These are phyloP conservation scores for Stenichneumon culpator DNA, from an alignment of 2,888 invertebrate genomes.

Conservation along the genomic window DNA sequence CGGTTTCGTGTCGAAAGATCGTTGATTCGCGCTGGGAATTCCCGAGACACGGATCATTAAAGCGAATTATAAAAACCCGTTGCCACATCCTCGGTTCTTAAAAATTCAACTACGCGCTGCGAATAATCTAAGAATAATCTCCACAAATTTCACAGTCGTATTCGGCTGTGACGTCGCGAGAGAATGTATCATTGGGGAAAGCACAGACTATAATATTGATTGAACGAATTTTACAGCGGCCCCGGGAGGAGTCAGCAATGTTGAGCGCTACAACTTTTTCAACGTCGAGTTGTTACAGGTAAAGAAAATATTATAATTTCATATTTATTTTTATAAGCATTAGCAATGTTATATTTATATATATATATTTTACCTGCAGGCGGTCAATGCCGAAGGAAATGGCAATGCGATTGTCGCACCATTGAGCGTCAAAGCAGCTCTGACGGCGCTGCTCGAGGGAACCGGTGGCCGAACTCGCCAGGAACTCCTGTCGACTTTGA, in stretches of 20 bases:
- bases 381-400: constrained; percentile 69
- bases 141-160: neutral
- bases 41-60: constrained; percentile 31
- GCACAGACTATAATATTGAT: neutral
- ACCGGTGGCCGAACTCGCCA: constrained; percentile 87
- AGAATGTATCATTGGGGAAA: neutral
- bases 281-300: constrained; percentile 87
- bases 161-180: neutral
- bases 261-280: constrained; percentile 86
- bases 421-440: constrained; percentile 88
- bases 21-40: constrained; percentile 46
- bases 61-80: constrained; percentile 44
- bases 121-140: constrained; percentile 20
- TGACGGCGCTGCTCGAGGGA: constrained; percentile 89
- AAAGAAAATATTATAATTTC: constrained; percentile 46
- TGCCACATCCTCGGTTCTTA: constrained; percentile 19
- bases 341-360: neutral
- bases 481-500: constrained; percentile 87
- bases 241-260: constrained; percentile 40
- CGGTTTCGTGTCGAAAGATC: constrained; percentile 18
- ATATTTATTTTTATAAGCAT: neutral
- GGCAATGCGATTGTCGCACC: constrained; percentile 90
- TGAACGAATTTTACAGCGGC: constrained; percentile 61
- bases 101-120: neutral
- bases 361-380: constrained; percentile 60